phyloP scores from a whole-genome alignment of 2,113 vertebrate species.

The Amazona vittata region DNA sequence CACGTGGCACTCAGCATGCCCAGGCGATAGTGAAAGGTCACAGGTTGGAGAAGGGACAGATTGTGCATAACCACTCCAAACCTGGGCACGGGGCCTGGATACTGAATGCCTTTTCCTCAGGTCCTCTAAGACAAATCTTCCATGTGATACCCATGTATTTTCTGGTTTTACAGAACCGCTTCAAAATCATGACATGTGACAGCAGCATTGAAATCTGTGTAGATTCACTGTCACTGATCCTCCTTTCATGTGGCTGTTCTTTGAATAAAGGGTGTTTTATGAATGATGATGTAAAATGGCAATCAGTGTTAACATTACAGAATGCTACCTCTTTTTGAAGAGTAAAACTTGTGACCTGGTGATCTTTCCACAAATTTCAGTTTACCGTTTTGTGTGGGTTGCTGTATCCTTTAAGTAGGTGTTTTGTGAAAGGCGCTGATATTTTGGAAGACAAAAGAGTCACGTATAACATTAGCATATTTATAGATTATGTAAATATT shows the following conservation, averaged over 20 bases:
- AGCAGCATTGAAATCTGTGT: not conserved
- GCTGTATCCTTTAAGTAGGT: not conserved
- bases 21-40: accelerated
- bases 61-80: not conserved
- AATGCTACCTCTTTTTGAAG: not conserved
- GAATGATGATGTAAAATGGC: not conserved
- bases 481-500: not conserved
- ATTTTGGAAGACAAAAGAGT: not conserved
- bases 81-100: not conserved
- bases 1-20: not conserved
- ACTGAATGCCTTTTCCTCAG: not conserved
- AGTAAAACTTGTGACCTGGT: not conserved
- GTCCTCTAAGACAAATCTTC: not conserved
- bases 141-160: not conserved
- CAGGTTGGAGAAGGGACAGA: not conserved
- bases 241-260: not conserved
- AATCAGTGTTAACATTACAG: not conserved
- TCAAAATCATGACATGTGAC: not conserved
- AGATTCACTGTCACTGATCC: not conserved
- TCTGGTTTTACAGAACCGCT: not conserved
- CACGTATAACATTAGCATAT: not conserved
- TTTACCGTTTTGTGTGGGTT: not conserved
- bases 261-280: not conserved
- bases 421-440: not conserved
- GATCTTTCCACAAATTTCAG: not conserved